These are phyloP conservation scores for Brassicogethes aeneus DNA, from an alignment of 2,888 invertebrate species.

Conservation along the genomic window DNA sequence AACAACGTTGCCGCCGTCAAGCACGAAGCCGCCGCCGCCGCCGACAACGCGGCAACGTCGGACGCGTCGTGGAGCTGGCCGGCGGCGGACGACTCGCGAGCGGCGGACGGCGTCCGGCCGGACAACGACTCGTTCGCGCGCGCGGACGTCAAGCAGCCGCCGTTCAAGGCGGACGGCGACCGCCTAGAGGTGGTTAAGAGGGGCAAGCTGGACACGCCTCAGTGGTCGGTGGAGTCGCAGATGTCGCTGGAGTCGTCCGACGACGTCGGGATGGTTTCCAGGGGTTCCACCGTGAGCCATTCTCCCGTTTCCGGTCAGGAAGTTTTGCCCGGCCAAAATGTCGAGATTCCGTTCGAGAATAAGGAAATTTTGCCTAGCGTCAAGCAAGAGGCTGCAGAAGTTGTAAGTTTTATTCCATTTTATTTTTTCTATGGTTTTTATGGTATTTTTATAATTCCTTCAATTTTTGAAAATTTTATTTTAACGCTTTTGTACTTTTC, in stretches of 20 bases:
- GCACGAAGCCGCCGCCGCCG: slow-evolving; percentile 35
- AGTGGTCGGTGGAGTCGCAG: slow-evolving; percentile 59
- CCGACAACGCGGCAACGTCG: slow-evolving; percentile 11
- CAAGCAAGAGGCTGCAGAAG: slow-evolving; percentile 2
- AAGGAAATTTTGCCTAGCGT: slow-evolving; percentile 27
- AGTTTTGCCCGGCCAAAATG: neutral
- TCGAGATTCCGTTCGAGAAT: slow-evolving; percentile 25
- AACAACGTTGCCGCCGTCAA: slow-evolving; percentile 28
- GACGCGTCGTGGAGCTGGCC: slow-evolving; percentile 57
- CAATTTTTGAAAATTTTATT: no score
- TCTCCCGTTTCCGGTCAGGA: slow-evolving; percentile 30
- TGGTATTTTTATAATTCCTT: no score
- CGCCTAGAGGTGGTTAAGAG: slow-evolving; percentile 19
- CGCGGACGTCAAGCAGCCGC: slow-evolving; percentile 37
- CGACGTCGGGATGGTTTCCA: slow-evolving; percentile 49
- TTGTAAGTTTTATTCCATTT: no score
- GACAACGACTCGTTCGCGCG: slow-evolving; percentile 40
- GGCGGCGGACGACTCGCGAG: slow-evolving; percentile 39
- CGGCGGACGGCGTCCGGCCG: slow-evolving; percentile 8
- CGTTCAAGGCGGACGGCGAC: slow-evolving; percentile 10
- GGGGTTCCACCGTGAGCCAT: slow-evolving; percentile 40
- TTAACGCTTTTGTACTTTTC: no score
- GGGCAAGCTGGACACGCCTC: slow-evolving; percentile 43
- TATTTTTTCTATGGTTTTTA: no score
- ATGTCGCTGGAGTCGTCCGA: slow-evolving; percentile 58